phyloP scores from a whole-genome alignment of 2,888 invertebrate genomes.

The Aleiodes leptofemur region DNA sequence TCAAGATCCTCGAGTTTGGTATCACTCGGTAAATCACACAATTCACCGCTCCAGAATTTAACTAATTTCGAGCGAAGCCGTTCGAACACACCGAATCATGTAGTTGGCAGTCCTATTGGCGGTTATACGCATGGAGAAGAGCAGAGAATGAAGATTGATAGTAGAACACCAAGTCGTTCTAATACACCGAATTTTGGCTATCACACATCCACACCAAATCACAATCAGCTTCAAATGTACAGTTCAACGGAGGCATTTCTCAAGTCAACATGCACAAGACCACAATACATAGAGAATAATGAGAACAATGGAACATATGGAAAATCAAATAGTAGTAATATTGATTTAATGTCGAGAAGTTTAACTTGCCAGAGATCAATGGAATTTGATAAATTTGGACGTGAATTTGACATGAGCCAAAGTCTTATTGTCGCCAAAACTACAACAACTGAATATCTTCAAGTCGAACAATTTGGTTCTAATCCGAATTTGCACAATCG shows the following conservation, averaged over 20 bases:
- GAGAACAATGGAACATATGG: conserved; percentile 42
- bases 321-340: conserved; percentile 50
- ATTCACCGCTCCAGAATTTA: conserved; percentile 65
- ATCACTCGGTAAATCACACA: conserved; percentile 69
- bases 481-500: conserved; percentile 64
- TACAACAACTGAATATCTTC: conserved; percentile 71
- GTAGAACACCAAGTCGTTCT: conserved; percentile 67
- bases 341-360: conserved; percentile 68
- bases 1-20: conserved; percentile 71
- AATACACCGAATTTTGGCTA: conserved; percentile 59
- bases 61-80: conserved; percentile 64
- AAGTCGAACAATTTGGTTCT: conserved; percentile 69
- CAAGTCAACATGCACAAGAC: conserved; percentile 58
- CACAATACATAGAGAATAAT: conserved; percentile 63
- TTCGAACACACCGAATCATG: conserved; percentile 60
- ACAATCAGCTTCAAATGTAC: conserved; percentile 64
- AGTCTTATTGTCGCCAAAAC: conserved; percentile 73
- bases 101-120: conserved; percentile 44
- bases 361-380: conserved; percentile 63
- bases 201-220: conserved; percentile 55
- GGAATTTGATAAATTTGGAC: conserved; percentile 63
- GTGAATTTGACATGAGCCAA: conserved; percentile 73
- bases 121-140: conserved; percentile 57
- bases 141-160: conserved; percentile 72
- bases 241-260: conserved; percentile 61